A percentile compares a stretch with the other conserved stretches of the same genome.
These are phyloP conservation scores for Lasioglossum zephyrum DNA, from an alignment of 2,888 invertebrate species.

Conservation along the genomic window DNA sequence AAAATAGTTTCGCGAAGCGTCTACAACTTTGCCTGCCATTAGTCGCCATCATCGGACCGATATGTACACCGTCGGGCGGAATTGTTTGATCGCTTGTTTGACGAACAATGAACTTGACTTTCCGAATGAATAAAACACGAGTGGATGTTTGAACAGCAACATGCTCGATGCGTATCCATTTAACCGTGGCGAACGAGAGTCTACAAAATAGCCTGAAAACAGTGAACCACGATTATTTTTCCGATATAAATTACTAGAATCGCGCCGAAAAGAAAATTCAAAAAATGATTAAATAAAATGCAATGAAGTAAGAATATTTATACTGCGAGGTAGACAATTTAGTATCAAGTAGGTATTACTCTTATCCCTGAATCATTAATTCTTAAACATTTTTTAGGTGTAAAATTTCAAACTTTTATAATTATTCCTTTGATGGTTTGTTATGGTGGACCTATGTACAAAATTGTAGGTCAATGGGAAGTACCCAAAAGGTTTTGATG, in stretches of 20 bases:
- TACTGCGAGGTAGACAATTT: no score
- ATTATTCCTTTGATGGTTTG: no score
- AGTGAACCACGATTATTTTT: background rate
- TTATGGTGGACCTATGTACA: no score
- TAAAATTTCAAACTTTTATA: no score
- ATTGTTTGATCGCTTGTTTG: constrained; percentile 8
- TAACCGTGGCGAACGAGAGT: background rate
- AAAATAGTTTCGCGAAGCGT: background rate
- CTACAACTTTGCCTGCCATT: background rate
- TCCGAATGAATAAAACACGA: background rate
- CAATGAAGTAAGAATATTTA: background rate
- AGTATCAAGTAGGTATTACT: no score
- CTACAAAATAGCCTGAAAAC: background rate
- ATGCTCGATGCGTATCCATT: background rate
- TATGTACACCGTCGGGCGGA: background rate
- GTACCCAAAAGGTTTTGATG: no score
- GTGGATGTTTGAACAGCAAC: background rate
- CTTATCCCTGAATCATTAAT: no score
- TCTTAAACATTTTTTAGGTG: no score
- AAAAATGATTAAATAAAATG: background rate
- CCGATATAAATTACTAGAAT: background rate
- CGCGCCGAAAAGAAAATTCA: background rate
- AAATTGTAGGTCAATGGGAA: no score
- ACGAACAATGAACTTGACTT: constrained; percentile 1
- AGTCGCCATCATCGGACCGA: background rate